Evolutionary conservation across 2,888 invertebrate species (phyloP).

Genomic region (Autographa gamma): DNA sequence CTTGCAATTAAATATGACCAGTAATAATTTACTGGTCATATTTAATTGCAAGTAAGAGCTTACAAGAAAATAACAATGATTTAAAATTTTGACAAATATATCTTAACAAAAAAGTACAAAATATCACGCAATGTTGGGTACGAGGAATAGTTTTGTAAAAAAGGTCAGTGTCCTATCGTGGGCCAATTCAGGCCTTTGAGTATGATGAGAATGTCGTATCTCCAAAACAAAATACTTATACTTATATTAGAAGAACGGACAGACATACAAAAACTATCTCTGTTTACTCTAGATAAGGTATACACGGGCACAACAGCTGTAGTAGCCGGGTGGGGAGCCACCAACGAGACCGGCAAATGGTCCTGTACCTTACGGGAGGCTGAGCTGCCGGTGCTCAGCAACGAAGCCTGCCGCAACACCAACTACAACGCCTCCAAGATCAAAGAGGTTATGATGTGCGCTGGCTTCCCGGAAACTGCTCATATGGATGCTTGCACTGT

Average conservation of each 20-base stretch:
- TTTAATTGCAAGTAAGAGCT: constrained; percentile 16
- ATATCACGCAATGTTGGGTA: too few relatives aligned
- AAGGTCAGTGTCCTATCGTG: too few relatives aligned
- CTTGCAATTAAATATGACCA: too few relatives aligned
- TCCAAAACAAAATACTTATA: too few relatives aligned
- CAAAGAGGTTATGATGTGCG: constrained; percentile 96
- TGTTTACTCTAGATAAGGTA: constrained; percentile 90
- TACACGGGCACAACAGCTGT: constrained; percentile 92
- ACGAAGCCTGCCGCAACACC: constrained; percentile 92
- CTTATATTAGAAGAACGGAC: too few relatives aligned
- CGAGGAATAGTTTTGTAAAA: too few relatives aligned
- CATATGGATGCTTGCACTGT: constrained; percentile 95
- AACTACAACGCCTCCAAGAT: constrained; percentile 95
- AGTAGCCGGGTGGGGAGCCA: constrained; percentile 96
- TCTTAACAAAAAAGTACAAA: too few relatives aligned
- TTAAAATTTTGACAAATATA: too few relatives aligned
- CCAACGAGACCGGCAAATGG: constrained; percentile 94
- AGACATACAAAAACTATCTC: too few relatives aligned
- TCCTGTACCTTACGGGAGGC: constrained; percentile 95
- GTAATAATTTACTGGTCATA: constrained; percentile 23
- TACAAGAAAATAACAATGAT: not conserved
- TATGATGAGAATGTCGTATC: too few relatives aligned
- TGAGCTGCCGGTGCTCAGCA: constrained; percentile 91
- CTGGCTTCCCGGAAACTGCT: constrained; percentile 92
- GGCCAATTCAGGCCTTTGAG: too few relatives aligned